Evolutionary conservation across 1,140 invertebrate species (phyloP).

Genomic region (Drosophila aff.): DNA sequence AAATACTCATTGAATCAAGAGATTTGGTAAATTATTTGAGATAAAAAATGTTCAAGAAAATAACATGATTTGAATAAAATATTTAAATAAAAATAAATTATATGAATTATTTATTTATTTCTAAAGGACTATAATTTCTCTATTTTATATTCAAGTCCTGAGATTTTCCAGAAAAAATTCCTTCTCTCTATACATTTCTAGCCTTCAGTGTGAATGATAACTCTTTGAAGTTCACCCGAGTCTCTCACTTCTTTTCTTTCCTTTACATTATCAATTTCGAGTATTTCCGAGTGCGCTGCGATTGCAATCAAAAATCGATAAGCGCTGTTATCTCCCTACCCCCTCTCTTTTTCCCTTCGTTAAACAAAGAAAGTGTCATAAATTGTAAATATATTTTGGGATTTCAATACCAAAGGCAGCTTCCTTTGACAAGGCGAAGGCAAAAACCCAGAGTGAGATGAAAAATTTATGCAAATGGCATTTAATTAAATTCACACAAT

Average conservation of each 20-base stretch:
- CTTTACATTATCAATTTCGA: slow-evolving; percentile 33
- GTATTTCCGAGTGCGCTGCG: slow-evolving; percentile 30
- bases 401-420: slow-evolving; percentile 18
- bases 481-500: slow-evolving; percentile 71
- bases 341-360: neutral
- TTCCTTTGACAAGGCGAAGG: slow-evolving; percentile 15
- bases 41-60: neutral
- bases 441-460: neutral
- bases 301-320: slow-evolving; percentile 59
- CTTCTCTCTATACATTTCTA: neutral
- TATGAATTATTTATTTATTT: neutral
- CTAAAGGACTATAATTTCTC: neutral
- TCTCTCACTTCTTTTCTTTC: neutral
- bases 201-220: slow-evolving; percentile 11
- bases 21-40: neutral
- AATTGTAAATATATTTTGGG: slow-evolving; percentile 45
- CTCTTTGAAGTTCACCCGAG: neutral
- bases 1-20: neutral
- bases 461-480: slow-evolving; percentile 61
- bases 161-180: neutral
- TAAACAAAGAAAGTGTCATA: slow-evolving; percentile 57
- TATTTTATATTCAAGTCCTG: neutral
- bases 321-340: slow-evolving; percentile 37
- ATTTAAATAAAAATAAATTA: no score
- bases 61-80: no score